These are phyloP conservation scores for Bucco capensis DNA, from an alignment of 2,113 vertebrate genomes.

Conservation along the genomic window DNA sequence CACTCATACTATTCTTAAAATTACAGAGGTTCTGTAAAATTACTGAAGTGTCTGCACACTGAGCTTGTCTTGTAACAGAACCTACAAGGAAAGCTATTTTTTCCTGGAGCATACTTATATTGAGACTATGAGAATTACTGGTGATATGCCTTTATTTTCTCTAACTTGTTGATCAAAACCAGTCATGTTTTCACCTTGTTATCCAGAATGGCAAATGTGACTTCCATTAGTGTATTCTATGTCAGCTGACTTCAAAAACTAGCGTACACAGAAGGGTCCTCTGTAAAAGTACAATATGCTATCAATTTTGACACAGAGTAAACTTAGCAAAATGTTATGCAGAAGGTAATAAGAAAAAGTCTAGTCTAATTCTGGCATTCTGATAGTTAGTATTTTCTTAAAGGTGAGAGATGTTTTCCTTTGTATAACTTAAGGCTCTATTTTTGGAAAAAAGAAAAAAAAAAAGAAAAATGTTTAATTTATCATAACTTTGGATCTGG, in stretches of 20 bases:
- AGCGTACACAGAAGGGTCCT: not conserved
- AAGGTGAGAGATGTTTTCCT: not conserved
- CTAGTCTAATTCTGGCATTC: not conserved
- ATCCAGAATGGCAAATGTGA: not conserved
- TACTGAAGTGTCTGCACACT: not conserved
- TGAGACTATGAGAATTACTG: not conserved
- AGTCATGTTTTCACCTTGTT: not conserved
- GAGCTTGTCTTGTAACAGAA: not conserved
- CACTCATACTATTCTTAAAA: not conserved
- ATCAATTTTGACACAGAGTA: not conserved
- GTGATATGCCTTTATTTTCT: not conserved
- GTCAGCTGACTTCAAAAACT: not conserved
- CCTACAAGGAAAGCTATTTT: not conserved
- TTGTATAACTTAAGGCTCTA: not conserved
- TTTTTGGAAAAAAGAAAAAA: not conserved
- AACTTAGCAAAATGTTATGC: not conserved
- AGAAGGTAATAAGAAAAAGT: not conserved
- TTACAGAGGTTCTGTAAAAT: not conserved
- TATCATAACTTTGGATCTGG: not conserved
- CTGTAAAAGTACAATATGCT: not conserved
- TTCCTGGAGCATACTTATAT: not conserved
- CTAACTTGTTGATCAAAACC: not conserved
- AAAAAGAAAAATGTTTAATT: not conserved
- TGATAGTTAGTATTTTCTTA: not conserved
- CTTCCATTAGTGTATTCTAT: rapidly evolving